phyloP scores from a whole-genome alignment of 2,888 invertebrate genomes.

The Augiades crinisus region DNA sequence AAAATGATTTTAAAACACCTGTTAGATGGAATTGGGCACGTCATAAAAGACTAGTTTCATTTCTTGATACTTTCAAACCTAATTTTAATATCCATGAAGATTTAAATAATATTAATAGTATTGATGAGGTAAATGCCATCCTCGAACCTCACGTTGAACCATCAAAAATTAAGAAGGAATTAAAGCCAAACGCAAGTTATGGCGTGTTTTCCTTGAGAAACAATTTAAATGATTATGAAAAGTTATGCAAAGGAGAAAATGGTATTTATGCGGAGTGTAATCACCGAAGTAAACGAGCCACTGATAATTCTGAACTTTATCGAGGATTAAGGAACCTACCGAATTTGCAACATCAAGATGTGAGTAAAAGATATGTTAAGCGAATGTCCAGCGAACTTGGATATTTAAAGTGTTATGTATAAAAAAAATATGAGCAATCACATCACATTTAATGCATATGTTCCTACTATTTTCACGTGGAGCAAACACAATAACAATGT shows the following conservation, averaged over 20 bases:
- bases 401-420: no score
- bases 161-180: background rate
- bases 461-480: no score
- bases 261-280: constrained; percentile 45
- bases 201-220: background rate
- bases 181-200: background rate
- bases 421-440: no score
- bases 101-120: constrained; percentile 4
- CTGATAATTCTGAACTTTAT: constrained; percentile 32
- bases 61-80: constrained; percentile 10
- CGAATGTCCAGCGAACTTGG: no score
- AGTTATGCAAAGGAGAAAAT: constrained; percentile 40
- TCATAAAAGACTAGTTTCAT: constrained; percentile 38
- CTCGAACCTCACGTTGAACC: background rate
- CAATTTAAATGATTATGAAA: constrained; percentile 37
- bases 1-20: constrained; percentile 9
- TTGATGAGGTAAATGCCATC: background rate
- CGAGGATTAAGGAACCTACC: constrained; percentile 42
- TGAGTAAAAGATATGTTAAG: no score
- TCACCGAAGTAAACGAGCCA: constrained; percentile 37
- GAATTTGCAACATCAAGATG: constrained; percentile 31
- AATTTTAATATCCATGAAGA: constrained; percentile 21
- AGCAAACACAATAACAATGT: no score
- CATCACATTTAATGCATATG: no score
- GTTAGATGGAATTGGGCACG: constrained; percentile 48